Evolutionary conservation across 2,888 invertebrate genomes (phyloP).

Genomic region (Cabera pusaria): DNA sequence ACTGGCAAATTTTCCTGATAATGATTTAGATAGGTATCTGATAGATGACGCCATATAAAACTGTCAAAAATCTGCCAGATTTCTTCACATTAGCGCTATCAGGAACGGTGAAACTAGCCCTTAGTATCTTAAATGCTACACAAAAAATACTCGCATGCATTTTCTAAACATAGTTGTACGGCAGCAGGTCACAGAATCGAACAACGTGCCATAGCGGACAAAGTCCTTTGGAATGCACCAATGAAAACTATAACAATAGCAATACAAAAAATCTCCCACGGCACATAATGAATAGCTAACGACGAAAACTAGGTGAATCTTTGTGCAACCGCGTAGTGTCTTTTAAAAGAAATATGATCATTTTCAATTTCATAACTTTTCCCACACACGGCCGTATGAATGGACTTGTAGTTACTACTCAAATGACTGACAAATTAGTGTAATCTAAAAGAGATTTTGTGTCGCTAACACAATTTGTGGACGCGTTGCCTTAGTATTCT

Average conservation of each 20-base stretch:
- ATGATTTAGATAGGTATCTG: too few relatives aligned
- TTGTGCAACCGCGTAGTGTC: constrained; percentile 79
- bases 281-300: constrained; percentile 81
- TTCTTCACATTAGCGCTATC: too few relatives aligned
- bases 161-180: too few relatives aligned
- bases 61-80: too few relatives aligned
- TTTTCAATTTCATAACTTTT: constrained; percentile 82
- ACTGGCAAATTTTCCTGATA: too few relatives aligned
- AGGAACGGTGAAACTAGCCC: too few relatives aligned
- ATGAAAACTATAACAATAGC: constrained; percentile 73
- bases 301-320: constrained; percentile 83
- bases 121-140: too few relatives aligned
- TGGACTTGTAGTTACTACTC: constrained; percentile 48
- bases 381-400: constrained; percentile 74
- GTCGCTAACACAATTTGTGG: constrained; percentile 49
- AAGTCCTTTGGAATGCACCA: constrained; percentile 71
- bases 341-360: constrained; percentile 83
- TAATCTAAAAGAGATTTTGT: constrained; percentile 78
- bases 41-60: too few relatives aligned
- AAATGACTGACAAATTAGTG: constrained; percentile 71
- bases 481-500: constrained; percentile 54
- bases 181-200: constrained; percentile 18
- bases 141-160: constrained; percentile 3
- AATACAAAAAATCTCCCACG: constrained; percentile 76
- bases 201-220: constrained; percentile 37